Base-by-base conservation (phyloP, 2,888 invertebrate species). In the Andrena bicolor region DNA sequence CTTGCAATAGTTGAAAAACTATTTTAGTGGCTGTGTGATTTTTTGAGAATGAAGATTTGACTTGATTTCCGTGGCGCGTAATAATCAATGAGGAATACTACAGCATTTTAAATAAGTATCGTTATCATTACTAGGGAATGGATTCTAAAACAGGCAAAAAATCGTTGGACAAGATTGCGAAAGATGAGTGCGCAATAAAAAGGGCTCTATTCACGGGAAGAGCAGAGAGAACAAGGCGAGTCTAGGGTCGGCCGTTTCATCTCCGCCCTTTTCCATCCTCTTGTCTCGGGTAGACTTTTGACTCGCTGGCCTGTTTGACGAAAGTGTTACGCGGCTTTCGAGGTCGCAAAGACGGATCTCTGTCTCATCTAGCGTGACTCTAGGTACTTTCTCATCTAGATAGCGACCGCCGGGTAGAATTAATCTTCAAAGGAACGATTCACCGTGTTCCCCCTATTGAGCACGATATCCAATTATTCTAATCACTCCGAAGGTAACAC, bases 211-310 rank as follows among this genome's bases (percentile, higher is more conserved):
- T 58, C 28, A 28, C 28, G 58, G 41, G 69, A 51, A 69, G 32
- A 35, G 58, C 23, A 26, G 26, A 23, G 35, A 41, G 35, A 69
- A 41, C 35, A 56, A 13, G 28, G 26, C 41, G 28, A 65, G 48
- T 10, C n/a, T 20, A 20, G 32, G 56, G n/a, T 69, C 32, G 26
- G 26, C 23, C 58, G 58, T 69, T 69, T 69, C 58, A 69, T 69
- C 69, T 28, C 28, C 28, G 69, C 69, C 69, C 69, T 60, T 69
- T 51, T 35, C 51, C 61, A 51, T 32, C 58, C 61, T 49, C 61
- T 63, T 76, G 69, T 30, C 76, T 76, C 26, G 30, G 64, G 70
- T 20, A 23, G 26, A 72, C 51, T 63, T 72, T 60, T 53, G 32
- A 51, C 49, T 51, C 53, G 26, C 23, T 53, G 35, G 49, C 41